Conservation (phyloP, 2,888 invertebrate genomes). For the Cybosia mesomella region DNA sequence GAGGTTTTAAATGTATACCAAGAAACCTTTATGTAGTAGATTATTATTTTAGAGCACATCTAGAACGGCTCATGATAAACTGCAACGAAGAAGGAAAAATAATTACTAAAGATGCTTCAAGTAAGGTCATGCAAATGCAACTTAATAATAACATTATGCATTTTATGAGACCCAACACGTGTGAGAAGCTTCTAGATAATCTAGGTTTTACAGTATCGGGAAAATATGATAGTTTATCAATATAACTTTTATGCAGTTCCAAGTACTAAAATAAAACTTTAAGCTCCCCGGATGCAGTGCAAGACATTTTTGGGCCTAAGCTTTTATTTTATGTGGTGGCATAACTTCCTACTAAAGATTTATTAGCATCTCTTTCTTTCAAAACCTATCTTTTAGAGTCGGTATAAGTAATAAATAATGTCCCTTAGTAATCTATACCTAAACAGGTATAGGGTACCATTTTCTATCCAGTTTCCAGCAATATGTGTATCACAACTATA, state of each 20-base stretch:
- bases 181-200: not conserved
- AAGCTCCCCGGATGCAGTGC: not conserved
- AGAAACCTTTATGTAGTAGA: no score
- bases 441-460: no score
- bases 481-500: no score
- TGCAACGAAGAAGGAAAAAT: not conserved
- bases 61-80: no score
- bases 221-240: not conserved
- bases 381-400: not conserved
- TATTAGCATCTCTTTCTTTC: not conserved
- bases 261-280: not conserved
- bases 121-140: not conserved
- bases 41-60: no score
- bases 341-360: not conserved
- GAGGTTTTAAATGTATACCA: no score
- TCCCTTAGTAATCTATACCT: no score
- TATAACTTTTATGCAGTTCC: not conserved
- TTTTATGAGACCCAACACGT: not conserved
- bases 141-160: not conserved
- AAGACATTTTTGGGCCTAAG: not conserved
- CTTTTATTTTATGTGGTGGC: not conserved
- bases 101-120: not conserved
- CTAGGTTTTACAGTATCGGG: not conserved
- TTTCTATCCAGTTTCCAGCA: no score
- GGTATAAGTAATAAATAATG: no score